Evolutionary conservation across 2,113 vertebrate species (phyloP).

Genomic region (Istiophorus platypterus): DNA sequence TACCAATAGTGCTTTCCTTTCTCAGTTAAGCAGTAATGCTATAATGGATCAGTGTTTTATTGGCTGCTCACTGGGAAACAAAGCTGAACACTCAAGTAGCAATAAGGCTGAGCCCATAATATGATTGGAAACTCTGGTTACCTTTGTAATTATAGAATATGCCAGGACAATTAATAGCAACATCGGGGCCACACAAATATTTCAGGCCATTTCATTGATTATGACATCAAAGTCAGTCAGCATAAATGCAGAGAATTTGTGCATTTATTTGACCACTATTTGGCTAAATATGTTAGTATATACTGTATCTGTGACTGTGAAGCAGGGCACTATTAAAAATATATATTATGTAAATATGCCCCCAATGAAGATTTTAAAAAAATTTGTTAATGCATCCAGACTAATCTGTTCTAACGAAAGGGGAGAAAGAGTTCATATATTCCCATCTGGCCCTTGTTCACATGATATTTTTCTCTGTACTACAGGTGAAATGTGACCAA

Average conservation of each 20-base stretch:
- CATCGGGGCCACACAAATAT: slow-evolving; percentile 59
- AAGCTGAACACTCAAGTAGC: slow-evolving; percentile 69
- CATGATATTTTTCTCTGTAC: slow-evolving; percentile 41
- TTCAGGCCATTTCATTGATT: slow-evolving; percentile 72
- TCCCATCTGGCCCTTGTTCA: neutral
- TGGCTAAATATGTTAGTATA: slow-evolving; percentile 1
- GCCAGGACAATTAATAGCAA: slow-evolving; percentile 74
- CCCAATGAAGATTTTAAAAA: neutral
- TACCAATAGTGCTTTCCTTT: slow-evolving; percentile 48
- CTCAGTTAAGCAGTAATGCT: slow-evolving; percentile 59
- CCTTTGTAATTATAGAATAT: slow-evolving; percentile 82
- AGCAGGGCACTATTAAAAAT: neutral
- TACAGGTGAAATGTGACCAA: slow-evolving; percentile 98
- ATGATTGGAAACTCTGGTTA: slow-evolving; percentile 78
- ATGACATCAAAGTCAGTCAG: slow-evolving; percentile 67
- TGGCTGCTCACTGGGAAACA: slow-evolving; percentile 72
- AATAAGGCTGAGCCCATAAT: slow-evolving; percentile 76
- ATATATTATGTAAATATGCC: slow-evolving; percentile 4
- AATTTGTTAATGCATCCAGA: neutral
- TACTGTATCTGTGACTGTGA: neutral
- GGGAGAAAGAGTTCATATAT: neutral
- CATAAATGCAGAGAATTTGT: slow-evolving; percentile 35
- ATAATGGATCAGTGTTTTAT: slow-evolving; percentile 78
- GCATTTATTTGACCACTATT: slow-evolving; percentile 42
- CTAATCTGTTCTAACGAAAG: neutral